Evolutionary conservation across 2,888 invertebrate species (phyloP), one percentile per base, ranked within the genome.

Genomic region (Empis stercorea): DNA sequence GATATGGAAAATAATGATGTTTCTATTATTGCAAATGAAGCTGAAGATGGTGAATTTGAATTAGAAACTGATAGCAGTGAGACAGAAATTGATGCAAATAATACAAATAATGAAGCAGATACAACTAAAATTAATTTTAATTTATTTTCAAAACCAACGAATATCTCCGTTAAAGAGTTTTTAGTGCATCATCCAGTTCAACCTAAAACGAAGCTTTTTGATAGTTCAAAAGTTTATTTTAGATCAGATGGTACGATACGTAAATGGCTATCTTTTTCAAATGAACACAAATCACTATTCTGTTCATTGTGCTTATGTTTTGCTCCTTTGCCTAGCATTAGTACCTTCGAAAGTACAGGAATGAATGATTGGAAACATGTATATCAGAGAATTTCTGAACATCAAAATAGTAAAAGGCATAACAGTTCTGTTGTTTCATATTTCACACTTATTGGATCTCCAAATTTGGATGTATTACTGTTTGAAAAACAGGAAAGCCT

Each of bases 1-100:
- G 41, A 41, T 20, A 41, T 41, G 41, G 41, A 41, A 41, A 41
- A 41, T 41, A 23, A 23, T n/a, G 42, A 15, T 30, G 30, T 30
- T 16, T 42, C 42, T 42, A 42, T 42, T 42, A 30, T 30, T 30
- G 30, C 14, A 30, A 42, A n/a, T 30, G 30, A 30, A 42, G 30
- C 15, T 30, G 30, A 16, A 17, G 17, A 37, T 37, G 14, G 37
- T 37, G 37, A 37, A 37, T n/a, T 37, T 37, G 37, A 38, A 38
- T 16, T 38, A 38, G 17, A 16, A 16, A 27, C 23, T n/a, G 14
- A 30, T 23, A 20, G 11, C 38, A 41, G 41, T 41, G 41, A 41
- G 16, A 17, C 17, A 38, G 38, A 38, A 38, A 34, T 34, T 34
- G 17, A 15, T 17, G n/a, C 16, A 15, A 37, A 37, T 37, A 37